phyloP scores from a whole-genome alignment of 2,888 invertebrate species.

The Parnassius smintheus region DNA sequence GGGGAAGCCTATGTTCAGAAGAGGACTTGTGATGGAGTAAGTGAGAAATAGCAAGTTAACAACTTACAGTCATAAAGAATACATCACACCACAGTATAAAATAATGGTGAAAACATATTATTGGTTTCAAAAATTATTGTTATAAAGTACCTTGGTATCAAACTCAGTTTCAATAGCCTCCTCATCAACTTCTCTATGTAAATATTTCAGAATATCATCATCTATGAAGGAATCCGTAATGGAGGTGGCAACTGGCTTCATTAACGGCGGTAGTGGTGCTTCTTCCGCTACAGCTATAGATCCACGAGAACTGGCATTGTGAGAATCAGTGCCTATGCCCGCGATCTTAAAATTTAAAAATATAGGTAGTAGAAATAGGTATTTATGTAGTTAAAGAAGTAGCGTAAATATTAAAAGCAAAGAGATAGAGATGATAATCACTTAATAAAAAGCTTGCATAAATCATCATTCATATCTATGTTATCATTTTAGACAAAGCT shows the following conservation, averaged over 20 bases:
- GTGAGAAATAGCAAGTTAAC: no score
- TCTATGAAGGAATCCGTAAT: constrained; percentile 78
- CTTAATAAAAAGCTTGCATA: no score
- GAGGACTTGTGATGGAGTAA: no score
- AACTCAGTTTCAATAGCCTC: constrained; percentile 86
- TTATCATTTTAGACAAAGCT: no score
- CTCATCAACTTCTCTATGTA: constrained; percentile 84
- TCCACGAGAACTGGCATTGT: constrained; percentile 84
- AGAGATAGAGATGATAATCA: no score
- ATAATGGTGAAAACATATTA: no score
- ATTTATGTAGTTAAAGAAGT: not conserved
- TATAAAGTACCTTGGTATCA: constrained; percentile 78
- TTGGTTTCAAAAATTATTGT: no score
- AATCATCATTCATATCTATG: no score
- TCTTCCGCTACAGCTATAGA: constrained; percentile 78
- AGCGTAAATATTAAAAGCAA: not conserved
- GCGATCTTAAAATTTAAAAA: constrained; percentile 63
- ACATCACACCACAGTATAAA: no score
- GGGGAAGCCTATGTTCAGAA: no score
- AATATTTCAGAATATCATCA: constrained; percentile 82
- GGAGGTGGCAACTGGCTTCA: constrained; percentile 46
- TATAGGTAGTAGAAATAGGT: no score
- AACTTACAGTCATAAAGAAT: no score
- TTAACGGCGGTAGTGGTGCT: constrained; percentile 51
- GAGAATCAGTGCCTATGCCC: constrained; percentile 83